These are phyloP conservation scores for Calidris pygmaea DNA, from an alignment of 2,113 vertebrate genomes.

Conservation along the genomic window DNA sequence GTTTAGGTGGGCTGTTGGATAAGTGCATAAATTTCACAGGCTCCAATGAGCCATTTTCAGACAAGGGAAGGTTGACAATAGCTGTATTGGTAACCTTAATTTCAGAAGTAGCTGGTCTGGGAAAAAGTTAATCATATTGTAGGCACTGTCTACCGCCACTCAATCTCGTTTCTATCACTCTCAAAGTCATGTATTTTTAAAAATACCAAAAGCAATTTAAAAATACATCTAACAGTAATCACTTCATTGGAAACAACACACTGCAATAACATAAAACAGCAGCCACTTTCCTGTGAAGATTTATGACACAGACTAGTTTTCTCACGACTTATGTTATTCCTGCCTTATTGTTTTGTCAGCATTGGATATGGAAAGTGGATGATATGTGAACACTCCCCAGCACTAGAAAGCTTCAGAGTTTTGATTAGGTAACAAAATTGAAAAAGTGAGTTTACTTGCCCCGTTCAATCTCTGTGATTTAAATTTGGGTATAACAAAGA, in stretches of 20 bases:
- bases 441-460: conserved; percentile 53
- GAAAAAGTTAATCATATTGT: conserved; percentile 62
- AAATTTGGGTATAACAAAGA: conserved; percentile 12
- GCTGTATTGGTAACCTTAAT: conserved; percentile 48
- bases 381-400: conserved; percentile 64
- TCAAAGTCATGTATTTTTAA: conserved; percentile 65
- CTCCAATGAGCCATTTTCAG: conserved; percentile 7
- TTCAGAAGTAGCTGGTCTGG: conserved; percentile 56
- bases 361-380: conserved; percentile 65
- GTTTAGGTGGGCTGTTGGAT: background rate
- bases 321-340: conserved; percentile 41
- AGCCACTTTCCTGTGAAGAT: conserved; percentile 58
- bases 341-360: conserved; percentile 63
- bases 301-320: conserved; percentile 54
- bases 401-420: conserved; percentile 58
- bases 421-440: conserved; percentile 61
- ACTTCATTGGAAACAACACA: conserved; percentile 55
- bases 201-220: conserved; percentile 64
- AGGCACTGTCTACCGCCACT: conserved; percentile 7
- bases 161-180: conserved; percentile 43
- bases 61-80: conserved; percentile 32
- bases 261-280: conserved; percentile 67
- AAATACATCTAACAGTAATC: conserved; percentile 54
- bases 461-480: conserved; percentile 34
- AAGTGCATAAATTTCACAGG: background rate